phyloP scores from a whole-genome alignment of 2,113 vertebrate genomes.

The Sylvia atricapilla region DNA sequence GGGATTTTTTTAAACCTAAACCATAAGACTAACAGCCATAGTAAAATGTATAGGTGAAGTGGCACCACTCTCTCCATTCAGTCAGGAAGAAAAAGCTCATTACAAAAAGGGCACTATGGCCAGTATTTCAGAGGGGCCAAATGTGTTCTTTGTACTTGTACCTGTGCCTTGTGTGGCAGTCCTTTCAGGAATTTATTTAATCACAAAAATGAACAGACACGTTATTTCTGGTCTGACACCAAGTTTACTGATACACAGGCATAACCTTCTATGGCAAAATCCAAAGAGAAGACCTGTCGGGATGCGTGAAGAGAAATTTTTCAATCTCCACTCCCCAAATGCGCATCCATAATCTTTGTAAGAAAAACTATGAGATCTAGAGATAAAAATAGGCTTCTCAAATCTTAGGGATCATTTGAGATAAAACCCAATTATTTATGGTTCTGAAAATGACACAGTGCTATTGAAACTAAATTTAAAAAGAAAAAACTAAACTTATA shows the following conservation, averaged over 20 bases:
- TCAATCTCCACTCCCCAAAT: neutral
- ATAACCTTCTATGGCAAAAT: neutral
- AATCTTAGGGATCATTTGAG: neutral
- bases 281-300: neutral
- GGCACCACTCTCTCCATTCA: neutral
- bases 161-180: neutral
- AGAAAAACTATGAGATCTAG: neutral
- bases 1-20: constrained; percentile 3
- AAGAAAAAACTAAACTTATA: neutral
- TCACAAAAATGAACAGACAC: neutral
- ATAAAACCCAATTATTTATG: neutral
- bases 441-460: neutral
- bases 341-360: neutral
- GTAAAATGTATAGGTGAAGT: neutral
- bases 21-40: neutral
- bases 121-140: neutral
- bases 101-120: neutral
- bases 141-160: neutral
- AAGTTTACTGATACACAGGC: neutral
- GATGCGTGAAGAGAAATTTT: neutral
- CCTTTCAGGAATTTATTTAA: neutral
- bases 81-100: neutral
- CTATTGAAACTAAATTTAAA: neutral
- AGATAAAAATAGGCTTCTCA: neutral
- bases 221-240: neutral